These are phyloP conservation scores for Platichthys stellatus DNA, from an alignment of 2,113 vertebrate genomes.

Conservation along the genomic window DNA sequence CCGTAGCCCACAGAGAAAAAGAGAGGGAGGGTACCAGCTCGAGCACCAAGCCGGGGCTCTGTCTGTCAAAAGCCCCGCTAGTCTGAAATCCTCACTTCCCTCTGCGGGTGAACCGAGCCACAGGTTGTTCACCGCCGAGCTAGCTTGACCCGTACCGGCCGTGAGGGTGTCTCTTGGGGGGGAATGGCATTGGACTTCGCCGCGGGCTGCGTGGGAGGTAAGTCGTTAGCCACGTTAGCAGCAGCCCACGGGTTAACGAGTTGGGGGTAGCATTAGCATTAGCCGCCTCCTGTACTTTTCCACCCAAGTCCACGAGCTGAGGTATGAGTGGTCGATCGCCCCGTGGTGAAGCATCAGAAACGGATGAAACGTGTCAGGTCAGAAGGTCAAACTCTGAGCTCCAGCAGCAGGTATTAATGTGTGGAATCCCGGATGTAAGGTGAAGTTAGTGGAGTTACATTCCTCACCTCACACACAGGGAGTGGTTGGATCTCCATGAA, in stretches of 20 bases:
- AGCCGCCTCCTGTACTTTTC: constrained; percentile 25
- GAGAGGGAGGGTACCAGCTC: not conserved
- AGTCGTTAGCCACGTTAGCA: constrained; percentile 51
- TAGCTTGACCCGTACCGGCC: constrained; percentile 1
- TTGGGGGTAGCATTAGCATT: constrained; percentile 32
- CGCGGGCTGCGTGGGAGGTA: constrained; percentile 82
- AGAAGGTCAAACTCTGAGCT: too few species aligned
- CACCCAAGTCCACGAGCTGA: not conserved
- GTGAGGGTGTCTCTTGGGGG: constrained; percentile 28
- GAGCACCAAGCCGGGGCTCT: not conserved
- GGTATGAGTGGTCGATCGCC: not conserved
- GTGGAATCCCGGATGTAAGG: not conserved
- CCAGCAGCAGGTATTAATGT: too few species aligned
- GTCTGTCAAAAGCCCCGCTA: not conserved
- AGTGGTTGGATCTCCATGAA: not conserved
- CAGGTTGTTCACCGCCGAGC: not conserved
- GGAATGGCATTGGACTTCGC: constrained; percentile 83
- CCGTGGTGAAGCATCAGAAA: too few species aligned
- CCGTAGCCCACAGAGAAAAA: not conserved
- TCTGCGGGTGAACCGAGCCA: not conserved
- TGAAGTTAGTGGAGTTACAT: not conserved
- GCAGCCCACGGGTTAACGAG: constrained; percentile 6
- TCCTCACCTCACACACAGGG: constrained; percentile 6
- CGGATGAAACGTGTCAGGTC: too few species aligned
- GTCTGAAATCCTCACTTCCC: not conserved